Conservation (phyloP, 1,140 invertebrate genomes). For the Meteorus sp. region DNA sequence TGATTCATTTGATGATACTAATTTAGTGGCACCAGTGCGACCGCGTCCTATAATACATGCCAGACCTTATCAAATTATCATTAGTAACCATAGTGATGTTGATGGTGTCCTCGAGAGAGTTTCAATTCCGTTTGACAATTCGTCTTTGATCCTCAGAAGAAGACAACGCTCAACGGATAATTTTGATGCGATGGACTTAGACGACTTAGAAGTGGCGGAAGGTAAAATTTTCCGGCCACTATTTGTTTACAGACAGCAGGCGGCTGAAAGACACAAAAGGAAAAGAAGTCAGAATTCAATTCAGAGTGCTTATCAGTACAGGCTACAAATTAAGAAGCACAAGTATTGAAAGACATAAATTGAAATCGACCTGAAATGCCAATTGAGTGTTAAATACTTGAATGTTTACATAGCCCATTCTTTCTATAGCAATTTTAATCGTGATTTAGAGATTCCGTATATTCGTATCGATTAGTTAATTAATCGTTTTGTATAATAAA, state of each 20-base stretch:
- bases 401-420: no score
- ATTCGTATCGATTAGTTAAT: no score
- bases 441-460: no score
- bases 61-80: background rate
- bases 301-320: background rate
- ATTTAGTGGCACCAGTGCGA: background rate
- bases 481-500: no score
- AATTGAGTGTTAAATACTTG: no score
- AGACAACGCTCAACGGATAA: conserved; percentile 25
- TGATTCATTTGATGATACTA: background rate
- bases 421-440: no score
- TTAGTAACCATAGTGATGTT: background rate
- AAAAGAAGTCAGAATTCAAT: conserved; percentile 1
- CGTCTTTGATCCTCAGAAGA: background rate
- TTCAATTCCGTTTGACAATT: background rate
- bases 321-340: no score
- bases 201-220: conserved; percentile 40
- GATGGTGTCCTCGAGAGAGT: background rate
- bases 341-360: background rate
- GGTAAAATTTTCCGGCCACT: conserved; percentile 49
- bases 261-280: conserved; percentile 31
- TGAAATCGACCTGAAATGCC: no score
- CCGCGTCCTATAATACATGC: background rate
- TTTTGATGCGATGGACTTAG: conserved; percentile 15
- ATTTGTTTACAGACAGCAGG: conserved; percentile 50